Evolutionary conservation across 2,113 vertebrate genomes (phyloP), one percentile per base, ranked within the genome.

Genomic region (Phycodurus eques): DNA sequence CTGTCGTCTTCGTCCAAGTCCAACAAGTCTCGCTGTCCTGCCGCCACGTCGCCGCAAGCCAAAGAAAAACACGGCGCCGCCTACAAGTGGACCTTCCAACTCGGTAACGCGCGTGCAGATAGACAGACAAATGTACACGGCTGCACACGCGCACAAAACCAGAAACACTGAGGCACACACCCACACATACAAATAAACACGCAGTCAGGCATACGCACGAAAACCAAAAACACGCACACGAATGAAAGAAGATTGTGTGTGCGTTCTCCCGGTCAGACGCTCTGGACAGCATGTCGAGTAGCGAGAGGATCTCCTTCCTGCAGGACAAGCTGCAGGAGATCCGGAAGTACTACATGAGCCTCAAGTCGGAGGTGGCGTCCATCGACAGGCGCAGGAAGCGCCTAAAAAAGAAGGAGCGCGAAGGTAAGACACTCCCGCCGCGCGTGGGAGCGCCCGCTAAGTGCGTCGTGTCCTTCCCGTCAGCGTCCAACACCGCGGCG

Each of bases 251-350:
- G 35, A 39, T 39, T 39, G 35, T 19, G 8, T 2, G 3, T 0
- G 61, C 15, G 19, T 49, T 43, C 46, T 39, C 65, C 31, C 42
- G 64, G 82, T 67, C 90, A 98, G 97, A 94, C 84, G 96, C 98
- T 85, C 86, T 99, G 90, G 96, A 98, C 87, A 96, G 89, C 80
- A 95, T 99, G 96, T 94, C 90, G 53, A 96, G 96, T 88, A 83
- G 95, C 64, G 96, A 99, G 83, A 91, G 94, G 88, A 98, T 99
- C 82, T 94, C 96, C 82, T 97, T 98, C 90, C 93, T 99, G 5
- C 98, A 99, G 94, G 96, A 99, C 49, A 99, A 99, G 78, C 93
- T 99, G 15, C 96, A 99, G 85, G 97, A 99, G 91, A 98, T 99
- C 85, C 92, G 96, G 81, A 98, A 97, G 88, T 99, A 97, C 73